These are phyloP conservation scores for Zaprionus vittiger DNA, from an alignment of 1,140 invertebrate species.

Conservation along the genomic window DNA sequence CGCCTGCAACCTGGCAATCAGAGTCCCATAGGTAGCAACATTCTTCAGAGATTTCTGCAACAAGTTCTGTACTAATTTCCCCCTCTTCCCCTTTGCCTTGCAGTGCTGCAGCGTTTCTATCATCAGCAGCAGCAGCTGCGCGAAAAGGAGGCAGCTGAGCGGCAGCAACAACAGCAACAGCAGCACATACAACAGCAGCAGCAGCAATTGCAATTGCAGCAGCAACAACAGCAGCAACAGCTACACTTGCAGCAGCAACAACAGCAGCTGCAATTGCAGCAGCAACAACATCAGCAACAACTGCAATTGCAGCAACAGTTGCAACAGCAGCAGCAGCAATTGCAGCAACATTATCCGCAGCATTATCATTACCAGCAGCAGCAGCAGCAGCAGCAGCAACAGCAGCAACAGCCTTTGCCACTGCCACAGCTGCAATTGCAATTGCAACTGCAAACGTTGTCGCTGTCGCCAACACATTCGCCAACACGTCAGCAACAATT, in stretches of 20 bases:
- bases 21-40: slow-evolving; percentile 77
- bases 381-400: slow-evolving; percentile 21
- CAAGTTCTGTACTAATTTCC: background rate
- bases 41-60: background rate
- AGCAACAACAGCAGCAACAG: slow-evolving; percentile 29
- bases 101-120: slow-evolving; percentile 85
- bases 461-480: background rate
- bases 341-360: slow-evolving; percentile 2
- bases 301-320: background rate
- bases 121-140: slow-evolving; percentile 85
- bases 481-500: slow-evolving; percentile 8
- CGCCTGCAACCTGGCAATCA: slow-evolving; percentile 78
- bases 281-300: slow-evolving; percentile 12
- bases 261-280: slow-evolving; percentile 6
- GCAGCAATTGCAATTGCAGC: background rate
- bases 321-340: background rate
- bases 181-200: slow-evolving; percentile 22
- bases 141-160: slow-evolving; percentile 74
- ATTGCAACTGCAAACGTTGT: background rate
- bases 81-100: background rate
- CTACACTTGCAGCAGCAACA: slow-evolving; percentile 9
- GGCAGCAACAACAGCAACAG: slow-evolving; percentile 56
- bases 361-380: slow-evolving; percentile 14
- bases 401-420: slow-evolving; percentile 10
- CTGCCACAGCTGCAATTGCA: slow-evolving; percentile 7